These are phyloP conservation scores for Leptopilina drosophilae DNA, from an alignment of 2,888 invertebrate genomes.

Conservation along the genomic window DNA sequence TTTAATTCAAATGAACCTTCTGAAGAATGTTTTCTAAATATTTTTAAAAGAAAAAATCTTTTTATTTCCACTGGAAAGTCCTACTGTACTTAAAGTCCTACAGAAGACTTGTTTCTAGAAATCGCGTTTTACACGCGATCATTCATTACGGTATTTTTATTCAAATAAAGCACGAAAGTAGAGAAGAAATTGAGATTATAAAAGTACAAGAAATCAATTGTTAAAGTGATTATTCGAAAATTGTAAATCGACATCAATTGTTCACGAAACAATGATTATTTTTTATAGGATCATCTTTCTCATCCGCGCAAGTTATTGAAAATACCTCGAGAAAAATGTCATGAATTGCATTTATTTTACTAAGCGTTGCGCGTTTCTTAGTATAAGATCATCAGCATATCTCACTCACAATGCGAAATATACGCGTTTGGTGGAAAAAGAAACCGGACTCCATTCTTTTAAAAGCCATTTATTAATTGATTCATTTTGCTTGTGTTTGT, in stretches of 20 bases:
- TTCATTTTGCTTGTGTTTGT: background rate
- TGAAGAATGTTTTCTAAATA: too few species aligned
- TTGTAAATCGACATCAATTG: background rate
- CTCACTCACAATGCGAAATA: background rate
- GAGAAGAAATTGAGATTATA: background rate
- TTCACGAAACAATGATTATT: background rate
- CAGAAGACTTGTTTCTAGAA: slow-evolving; percentile 13
- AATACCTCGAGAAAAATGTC: slow-evolving; percentile 3
- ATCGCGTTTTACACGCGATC: slow-evolving; percentile 31
- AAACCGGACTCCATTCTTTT: background rate
- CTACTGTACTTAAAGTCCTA: slow-evolving; percentile 16
- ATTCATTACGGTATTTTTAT: slow-evolving; percentile 21
- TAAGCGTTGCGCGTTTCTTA: slow-evolving; percentile 5
- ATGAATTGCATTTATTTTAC: slow-evolving; percentile 18
- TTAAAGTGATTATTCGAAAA: too few species aligned
- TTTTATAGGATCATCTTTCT: too few species aligned
- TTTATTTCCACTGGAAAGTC: background rate
- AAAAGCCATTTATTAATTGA: slow-evolving; percentile 3
- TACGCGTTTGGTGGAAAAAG: background rate
- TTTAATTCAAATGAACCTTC: too few species aligned
- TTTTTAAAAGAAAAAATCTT: too few species aligned
- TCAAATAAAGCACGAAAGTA: slow-evolving; percentile 2
- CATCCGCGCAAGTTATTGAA: too few species aligned
- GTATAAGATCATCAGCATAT: slow-evolving; percentile 18
- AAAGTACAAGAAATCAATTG: background rate